These are phyloP conservation scores for Dromaius novaehollandiae DNA, from an alignment of 2,113 vertebrate genomes.

Conservation along the genomic window DNA sequence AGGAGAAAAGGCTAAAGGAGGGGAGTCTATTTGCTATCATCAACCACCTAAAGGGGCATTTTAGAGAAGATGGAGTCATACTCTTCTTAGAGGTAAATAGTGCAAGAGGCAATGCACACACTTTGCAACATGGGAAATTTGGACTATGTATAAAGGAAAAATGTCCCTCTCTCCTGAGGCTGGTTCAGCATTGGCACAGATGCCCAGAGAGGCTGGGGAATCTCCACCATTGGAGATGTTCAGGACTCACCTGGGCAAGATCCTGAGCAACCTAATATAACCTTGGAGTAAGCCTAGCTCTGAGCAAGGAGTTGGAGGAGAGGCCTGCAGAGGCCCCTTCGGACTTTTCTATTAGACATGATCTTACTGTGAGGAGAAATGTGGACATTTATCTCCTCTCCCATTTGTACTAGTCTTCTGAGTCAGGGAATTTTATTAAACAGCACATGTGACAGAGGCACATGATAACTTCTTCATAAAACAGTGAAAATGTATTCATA, in stretches of 20 bases:
- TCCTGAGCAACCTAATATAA: background rate
- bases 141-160: background rate
- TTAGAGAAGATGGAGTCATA: background rate
- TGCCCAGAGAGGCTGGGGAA: background rate
- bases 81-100: background rate
- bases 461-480: background rate
- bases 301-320: background rate
- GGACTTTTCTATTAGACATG: background rate
- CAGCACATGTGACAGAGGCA: background rate
- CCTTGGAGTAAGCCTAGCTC: background rate
- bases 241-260: background rate
- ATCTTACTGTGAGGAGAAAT: background rate
- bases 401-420: background rate
- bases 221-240: background rate
- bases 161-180: background rate
- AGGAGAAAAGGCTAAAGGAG: background rate
- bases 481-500: background rate
- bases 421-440: background rate
- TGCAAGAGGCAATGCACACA: rapidly evolving
- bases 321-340: background rate
- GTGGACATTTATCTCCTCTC: background rate
- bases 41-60: background rate
- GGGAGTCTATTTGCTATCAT: background rate
- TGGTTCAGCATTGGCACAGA: background rate
- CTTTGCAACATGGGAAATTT: background rate